phyloP scores from a whole-genome alignment of 1,140 invertebrate species.

The Parasteatoda tepidariorum region DNA sequence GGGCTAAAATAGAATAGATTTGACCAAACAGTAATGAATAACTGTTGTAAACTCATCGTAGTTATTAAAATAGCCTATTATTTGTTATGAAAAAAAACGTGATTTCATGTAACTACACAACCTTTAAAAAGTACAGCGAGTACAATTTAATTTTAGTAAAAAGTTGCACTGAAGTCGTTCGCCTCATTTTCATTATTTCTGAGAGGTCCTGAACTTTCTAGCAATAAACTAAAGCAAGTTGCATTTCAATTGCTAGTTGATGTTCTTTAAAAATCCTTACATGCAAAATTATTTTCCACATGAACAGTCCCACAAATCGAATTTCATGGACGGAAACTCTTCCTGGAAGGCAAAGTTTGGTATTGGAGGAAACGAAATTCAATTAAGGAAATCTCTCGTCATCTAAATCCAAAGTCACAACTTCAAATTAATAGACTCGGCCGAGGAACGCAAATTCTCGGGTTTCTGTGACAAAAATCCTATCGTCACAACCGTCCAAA shows the following conservation, averaged over 20 bases:
- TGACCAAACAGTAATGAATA: too few relatives aligned
- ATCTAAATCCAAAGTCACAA: not conserved
- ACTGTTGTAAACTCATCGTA: too few relatives aligned
- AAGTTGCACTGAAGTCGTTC: too few relatives aligned
- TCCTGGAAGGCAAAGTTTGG: not conserved
- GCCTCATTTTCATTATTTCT: too few relatives aligned
- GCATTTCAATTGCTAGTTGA: constrained; percentile 22
- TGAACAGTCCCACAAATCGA: constrained; percentile 16
- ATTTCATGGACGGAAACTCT: not conserved
- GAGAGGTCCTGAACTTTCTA: too few relatives aligned
- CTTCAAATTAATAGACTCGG: constrained; percentile 20
- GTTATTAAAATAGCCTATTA: too few relatives aligned
- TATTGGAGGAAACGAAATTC: not conserved
- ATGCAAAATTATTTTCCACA: constrained; percentile 37
- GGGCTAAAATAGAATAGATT: too few relatives aligned
- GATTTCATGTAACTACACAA: too few relatives aligned
- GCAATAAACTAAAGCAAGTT: too few relatives aligned
- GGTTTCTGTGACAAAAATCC: constrained; percentile 9
- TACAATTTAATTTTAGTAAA: too few relatives aligned
- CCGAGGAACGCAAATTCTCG: not conserved
- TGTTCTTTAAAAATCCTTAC: constrained; percentile 22
- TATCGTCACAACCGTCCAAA: not conserved
- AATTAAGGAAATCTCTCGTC: not conserved
- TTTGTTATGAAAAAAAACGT: too few relatives aligned
- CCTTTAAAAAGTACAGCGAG: too few relatives aligned